These are phyloP conservation scores for Eulimnadia texana DNA, from an alignment of 1,140 invertebrate genomes.

Conservation along the genomic window DNA sequence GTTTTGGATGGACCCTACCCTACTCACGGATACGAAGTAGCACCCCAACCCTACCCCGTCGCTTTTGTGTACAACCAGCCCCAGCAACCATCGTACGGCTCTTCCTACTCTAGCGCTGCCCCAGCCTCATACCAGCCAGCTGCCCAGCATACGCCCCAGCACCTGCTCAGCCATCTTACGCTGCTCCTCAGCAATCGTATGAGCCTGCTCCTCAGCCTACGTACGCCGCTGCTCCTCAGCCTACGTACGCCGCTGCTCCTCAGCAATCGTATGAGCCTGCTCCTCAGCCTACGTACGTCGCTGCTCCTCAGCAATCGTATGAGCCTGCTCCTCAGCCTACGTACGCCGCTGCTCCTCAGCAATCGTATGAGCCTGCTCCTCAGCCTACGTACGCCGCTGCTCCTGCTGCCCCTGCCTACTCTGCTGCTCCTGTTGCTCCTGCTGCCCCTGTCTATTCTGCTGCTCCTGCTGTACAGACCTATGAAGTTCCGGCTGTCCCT, in stretches of 20 bases:
- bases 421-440: conserved; percentile 5
- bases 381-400: not conserved
- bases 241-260: not conserved
- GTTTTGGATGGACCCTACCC: conserved; percentile 15
- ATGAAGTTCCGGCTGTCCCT: conserved; percentile 1
- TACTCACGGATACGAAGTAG: conserved; percentile 14
- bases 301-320: not conserved
- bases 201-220: not conserved
- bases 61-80: conserved; percentile 12
- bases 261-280: conserved; percentile 1
- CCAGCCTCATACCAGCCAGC: conserved; percentile 4
- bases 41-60: conserved; percentile 12
- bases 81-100: not conserved
- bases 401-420: not conserved
- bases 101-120: not conserved
- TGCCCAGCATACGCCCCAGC: not conserved
- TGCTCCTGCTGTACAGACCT: not conserved
- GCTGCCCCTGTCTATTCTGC: not conserved
- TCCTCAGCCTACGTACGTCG: not conserved
- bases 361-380: not conserved
- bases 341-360: not conserved
- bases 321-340: not conserved
- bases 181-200: not conserved
- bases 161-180: conserved; percentile 5
- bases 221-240: conserved; percentile 1